Evolutionary conservation across 30 jellyfish, hydroid and myxozoan genomes (phyloP).

Genomic region (Clytia hemisphaerica): DNA sequence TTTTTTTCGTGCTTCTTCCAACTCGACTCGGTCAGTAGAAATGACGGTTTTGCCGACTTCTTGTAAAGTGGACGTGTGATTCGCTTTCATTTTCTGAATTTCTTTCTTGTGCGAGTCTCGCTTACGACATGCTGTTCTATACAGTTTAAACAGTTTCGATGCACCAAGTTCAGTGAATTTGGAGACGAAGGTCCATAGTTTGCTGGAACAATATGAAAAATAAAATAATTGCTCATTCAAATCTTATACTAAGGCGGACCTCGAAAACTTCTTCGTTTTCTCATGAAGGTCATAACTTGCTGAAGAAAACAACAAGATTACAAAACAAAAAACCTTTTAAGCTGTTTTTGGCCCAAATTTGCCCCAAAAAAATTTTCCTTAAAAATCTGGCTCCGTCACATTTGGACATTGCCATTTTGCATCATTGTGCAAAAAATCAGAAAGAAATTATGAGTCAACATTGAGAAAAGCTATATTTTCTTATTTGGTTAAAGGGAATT

Average conservation of each 20-base stretch:
- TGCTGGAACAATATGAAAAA: slow-evolving; percentile 18
- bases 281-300: background rate
- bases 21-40: slow-evolving; percentile 63
- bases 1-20: slow-evolving; percentile 73
- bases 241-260: background rate
- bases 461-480: no score
- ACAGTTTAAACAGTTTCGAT: slow-evolving; percentile 60
- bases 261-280: background rate
- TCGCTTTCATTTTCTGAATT: slow-evolving; percentile 26
- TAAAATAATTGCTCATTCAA: background rate
- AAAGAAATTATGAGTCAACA: no score
- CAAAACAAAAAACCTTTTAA: no score
- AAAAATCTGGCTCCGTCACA: no score
- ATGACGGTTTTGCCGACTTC: slow-evolving; percentile 25
- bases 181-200: slow-evolving; percentile 91
- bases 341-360: no score
- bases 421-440: no score
- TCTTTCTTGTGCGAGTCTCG: slow-evolving; percentile 66
- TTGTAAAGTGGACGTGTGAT: slow-evolving; percentile 20
- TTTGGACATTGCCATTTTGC: no score
- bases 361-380: no score
- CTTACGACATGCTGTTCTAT: slow-evolving; percentile 70
- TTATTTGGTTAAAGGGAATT: no score
- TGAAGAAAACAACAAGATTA: no score
- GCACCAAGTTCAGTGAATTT: slow-evolving; percentile 87